These are phyloP conservation scores for Alitta virens DNA, from an alignment of 2,888 invertebrate genomes.

Conservation along the genomic window DNA sequence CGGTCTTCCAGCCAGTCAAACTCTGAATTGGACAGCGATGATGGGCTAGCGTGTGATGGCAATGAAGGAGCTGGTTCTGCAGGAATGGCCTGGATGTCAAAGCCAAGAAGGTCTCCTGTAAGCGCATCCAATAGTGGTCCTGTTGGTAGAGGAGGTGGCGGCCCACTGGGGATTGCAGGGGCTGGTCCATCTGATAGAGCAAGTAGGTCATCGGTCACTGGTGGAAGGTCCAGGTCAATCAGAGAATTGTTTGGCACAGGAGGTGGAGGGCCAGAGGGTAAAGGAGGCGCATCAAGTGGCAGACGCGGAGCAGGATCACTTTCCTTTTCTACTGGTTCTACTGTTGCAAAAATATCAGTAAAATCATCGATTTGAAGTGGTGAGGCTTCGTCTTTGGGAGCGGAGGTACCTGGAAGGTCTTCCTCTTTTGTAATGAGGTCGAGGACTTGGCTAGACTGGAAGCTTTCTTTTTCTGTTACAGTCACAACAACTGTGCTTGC, in stretches of 20 bases:
- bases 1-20: neutral
- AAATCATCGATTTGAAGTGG: neutral
- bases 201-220: too few relatives aligned
- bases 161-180: neutral
- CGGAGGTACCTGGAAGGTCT: neutral
- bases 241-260: neutral
- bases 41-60: too few relatives aligned
- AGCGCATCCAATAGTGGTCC: neutral
- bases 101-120: neutral
- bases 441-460: neutral
- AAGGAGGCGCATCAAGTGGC: neutral
- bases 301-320: neutral
- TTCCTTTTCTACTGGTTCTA: neutral
- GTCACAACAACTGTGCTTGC: too few relatives aligned
- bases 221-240: neutral
- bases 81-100: neutral
- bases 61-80: neutral
- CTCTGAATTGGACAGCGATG: neutral
- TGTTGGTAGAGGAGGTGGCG: slow-evolving; percentile 1
- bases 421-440: neutral
- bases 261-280: neutral
- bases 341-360: neutral
- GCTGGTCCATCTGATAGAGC: too few relatives aligned
- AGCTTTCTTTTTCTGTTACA: too few relatives aligned
- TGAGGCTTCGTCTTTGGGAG: neutral